Base-by-base conservation (phyloP, 1,140 invertebrate species). In the Armadillidium nasatum region DNA sequence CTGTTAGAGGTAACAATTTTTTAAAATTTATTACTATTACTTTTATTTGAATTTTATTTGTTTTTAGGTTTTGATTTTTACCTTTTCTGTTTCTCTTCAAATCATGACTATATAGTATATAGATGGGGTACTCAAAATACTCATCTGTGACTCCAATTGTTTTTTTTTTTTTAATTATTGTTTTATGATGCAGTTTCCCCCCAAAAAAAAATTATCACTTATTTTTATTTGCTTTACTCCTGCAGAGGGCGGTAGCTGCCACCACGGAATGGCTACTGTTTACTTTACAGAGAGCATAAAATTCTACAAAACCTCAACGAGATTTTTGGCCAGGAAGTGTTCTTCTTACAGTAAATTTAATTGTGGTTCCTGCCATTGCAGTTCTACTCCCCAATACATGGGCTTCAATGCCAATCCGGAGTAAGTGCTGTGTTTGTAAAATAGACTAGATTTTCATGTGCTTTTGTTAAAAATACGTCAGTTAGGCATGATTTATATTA, bases 281-380 rank as follows among this genome's bases (percentile, higher is more conserved):
- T 84, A 86, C 33, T 87, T 86, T 82, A 86, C 83, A 0, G 87
- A 88, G 73, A 86, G 86, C 13, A 84, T 88, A 11, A 22, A 54
- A n/a, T 80, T 77, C 74, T 21, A 23, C 66, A 83, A 82, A 6
- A 84, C 19, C 50, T 74, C 73, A 21, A 81, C 81, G 7, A 50
- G 22, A 0, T 82, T 82, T 44, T 67, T 77, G 15, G 79, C 82
- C 11, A 71, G 76, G 9, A 60, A 43, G 0, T 81, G 80, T 60
- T 4, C 9, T 22, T 72, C 43, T 11, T 82, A 80, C 73, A 75
- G 71, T 7, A 19, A 71, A 15, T 82, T 72, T 66, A 78, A 74
- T 33, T 71, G 73, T 43, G 74, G 74, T 43, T 43, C 60, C 10
- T 80, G 79, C 33, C 69, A 73, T 4, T 80, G 79, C n/a, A 23